phyloP scores from a whole-genome alignment of 2,888 invertebrate species.

The Ectemnius lituratus region DNA sequence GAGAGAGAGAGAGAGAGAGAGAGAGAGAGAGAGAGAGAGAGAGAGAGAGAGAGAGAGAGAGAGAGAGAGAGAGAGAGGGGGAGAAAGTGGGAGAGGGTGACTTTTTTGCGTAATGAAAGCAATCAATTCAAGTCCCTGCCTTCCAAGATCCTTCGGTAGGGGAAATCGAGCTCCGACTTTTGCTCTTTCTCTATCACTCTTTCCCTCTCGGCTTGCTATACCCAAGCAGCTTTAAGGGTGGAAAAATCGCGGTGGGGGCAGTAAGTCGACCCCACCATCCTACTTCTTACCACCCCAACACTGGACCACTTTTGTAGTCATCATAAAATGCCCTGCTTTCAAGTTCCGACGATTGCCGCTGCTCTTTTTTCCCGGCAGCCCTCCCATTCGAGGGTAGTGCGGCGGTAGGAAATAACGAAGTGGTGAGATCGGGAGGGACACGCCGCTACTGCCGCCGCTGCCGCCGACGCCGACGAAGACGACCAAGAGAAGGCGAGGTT shows the following conservation, averaged over 20 bases:
- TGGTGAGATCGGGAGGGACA: conserved; percentile 52
- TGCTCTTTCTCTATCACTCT: conserved; percentile 32
- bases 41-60: conserved; percentile 50
- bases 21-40: conserved; percentile 46
- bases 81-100: conserved; percentile 61
- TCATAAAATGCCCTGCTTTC: conserved; percentile 70
- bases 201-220: conserved; percentile 37
- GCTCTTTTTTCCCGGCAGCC: conserved; percentile 37
- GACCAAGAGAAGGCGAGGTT: conserved; percentile 16
- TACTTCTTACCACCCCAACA: conserved; percentile 62
- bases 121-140: conserved; percentile 76
- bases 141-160: conserved; percentile 48
- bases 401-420: conserved; percentile 65
- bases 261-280: conserved; percentile 57
- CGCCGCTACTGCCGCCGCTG: conserved; percentile 22
- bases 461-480: not conserved
- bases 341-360: conserved; percentile 66
- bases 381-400: conserved; percentile 49
- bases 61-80: conserved; percentile 49
- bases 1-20: conserved; percentile 58
- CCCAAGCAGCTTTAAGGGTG: conserved; percentile 47
- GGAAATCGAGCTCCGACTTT: conserved; percentile 40
- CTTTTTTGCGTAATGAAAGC: conserved; percentile 76
- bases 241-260: conserved; percentile 46
- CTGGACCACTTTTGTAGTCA: conserved; percentile 68